Evolutionary conservation across 23 tunicate species (phyloP), one percentile per base, ranked within the genome.

Genomic region (Pegea sp.): DNA sequence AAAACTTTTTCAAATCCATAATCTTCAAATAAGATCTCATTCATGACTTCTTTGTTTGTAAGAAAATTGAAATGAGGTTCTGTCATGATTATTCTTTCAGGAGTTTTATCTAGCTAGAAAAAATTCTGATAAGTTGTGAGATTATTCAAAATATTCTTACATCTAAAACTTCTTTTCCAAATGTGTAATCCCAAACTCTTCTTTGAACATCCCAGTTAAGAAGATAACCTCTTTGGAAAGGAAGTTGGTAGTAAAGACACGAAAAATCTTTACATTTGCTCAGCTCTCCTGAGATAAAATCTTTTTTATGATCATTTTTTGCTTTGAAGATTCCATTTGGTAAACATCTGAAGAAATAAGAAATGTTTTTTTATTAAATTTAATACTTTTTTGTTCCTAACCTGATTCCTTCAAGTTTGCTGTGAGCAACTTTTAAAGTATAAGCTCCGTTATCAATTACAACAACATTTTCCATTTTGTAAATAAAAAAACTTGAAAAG

Each of bases 11-110:
- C 52, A 55, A 91, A 91, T 33, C 74, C 86, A 54, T 72, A 91
- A 50, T 91, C 99, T 59, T 91, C 99, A 64, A 91, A 91, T 31
- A 91, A 91, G 6, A 91, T 61, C 60, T 91, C 99, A 43, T 78
- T 81, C 73, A 91, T 78, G 24, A 72, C 81, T 53, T 74, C 76
- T 67, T 91, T 86, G 25, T 68, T 91, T 33, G 93, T 52, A 1
- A 64, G 52, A 49, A 81, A 80, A 59, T 91, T 75, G 44, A 72
- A 78, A 44, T 91, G 88, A 34, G 99, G 99, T 55, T 91, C 99
- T 11, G 99, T 91, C 2, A 91, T 29, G 8, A 91, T 62, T 21
- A 75, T 54, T 32, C 64, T 64, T 4, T 72, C 16, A 38, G 13
- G 11, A 38, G 16, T 38, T 38, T 38, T 38, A 8, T 38, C 46